Evolutionary conservation across 2,797 vertebrate species (phyloP).

Genomic region (Distichodus sexfasciatus): DNA sequence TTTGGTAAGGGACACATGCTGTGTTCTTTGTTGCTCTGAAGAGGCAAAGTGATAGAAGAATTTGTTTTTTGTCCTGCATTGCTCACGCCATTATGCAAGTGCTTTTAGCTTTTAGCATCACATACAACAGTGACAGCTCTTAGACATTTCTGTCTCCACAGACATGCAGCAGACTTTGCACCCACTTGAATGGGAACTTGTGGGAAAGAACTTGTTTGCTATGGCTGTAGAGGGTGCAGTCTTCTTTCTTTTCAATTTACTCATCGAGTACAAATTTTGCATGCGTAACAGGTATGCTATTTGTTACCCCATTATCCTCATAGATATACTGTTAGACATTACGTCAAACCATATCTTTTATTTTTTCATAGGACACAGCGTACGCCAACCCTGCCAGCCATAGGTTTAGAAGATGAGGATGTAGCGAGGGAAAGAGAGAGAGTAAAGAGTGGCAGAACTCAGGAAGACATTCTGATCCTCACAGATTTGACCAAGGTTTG

Average conservation of each 20-base stretch:
- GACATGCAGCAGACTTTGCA: conserved; percentile 77
- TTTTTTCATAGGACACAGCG: conserved; percentile 64
- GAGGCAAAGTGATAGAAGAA: neutral
- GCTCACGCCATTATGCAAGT: no score
- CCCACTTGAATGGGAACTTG: conserved; percentile 85
- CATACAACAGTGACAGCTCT: neutral
- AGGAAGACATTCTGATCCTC: conserved; percentile 79
- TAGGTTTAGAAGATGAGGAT: conserved; percentile 82
- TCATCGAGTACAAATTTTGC: conserved; percentile 82
- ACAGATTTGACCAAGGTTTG: conserved; percentile 86
- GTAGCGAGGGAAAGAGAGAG: conserved; percentile 79
- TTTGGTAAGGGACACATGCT: conserved; percentile 70
- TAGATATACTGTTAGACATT: neutral
- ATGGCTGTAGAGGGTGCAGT: conserved; percentile 82
- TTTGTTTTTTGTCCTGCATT: no score
- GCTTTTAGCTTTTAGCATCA: neutral
- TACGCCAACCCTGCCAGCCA: conserved; percentile 60
- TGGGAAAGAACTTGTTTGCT: conserved; percentile 87
- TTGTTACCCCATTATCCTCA: neutral
- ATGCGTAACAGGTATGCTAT: conserved; percentile 69
- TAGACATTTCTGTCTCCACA: conserved; percentile 49
- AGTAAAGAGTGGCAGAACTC: conserved; percentile 65
- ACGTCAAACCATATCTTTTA: neutral
- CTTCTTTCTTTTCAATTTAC: conserved; percentile 86
- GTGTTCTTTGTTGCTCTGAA: neutral